Base-by-base conservation (phyloP, 2,888 invertebrate genomes). In the Amphipyra tragopoginis region DNA sequence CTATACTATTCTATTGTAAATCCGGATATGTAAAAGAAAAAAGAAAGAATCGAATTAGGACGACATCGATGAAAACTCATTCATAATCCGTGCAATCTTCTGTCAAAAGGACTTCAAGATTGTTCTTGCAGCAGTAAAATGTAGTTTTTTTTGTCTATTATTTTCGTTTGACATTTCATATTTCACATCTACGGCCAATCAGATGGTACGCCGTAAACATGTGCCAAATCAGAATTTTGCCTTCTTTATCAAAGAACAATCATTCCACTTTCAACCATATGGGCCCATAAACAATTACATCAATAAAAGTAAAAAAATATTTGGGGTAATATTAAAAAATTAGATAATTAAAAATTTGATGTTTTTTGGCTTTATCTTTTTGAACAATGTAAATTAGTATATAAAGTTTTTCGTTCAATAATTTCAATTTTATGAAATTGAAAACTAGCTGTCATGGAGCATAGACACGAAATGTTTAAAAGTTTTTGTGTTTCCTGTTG, bases 1-100 rank as follows among this genome's bases (percentile, higher is more conserved):
- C 62, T 76, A 72, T 69, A 77, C 72, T 60, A 65, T 65, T 64
- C 65, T 82, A 81, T 75, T 76, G 66, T 80, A 81, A 79, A 80
- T 80, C 64, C 62, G 71, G 53, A 61, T 75, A 65, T 74, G 56
- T 68, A 79, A 72, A 84, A 78, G 77, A 80, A 83, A 82, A 75
- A 81, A 77, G 77, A 80, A 83, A 82, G 76, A 81, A 75, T 80
- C 76, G 69, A 85, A 80, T 88, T 86, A 85, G 65, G 76, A 81
- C 77, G 78, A 84, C 80, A 85, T 85, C 77, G 81, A 82, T 66
- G 73, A 84, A 87, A 88, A 83, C 80, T 75, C 85, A 87, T 85
- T 87, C 88, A 83, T 87, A 84, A 81, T 85, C 84, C 84, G 83
- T 86, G 85, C 85, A 77, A 81, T 54, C 80, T 80, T 72, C 83